Conservation (phyloP, 2,888 invertebrate genomes). For the Quadriops clusia region DNA sequence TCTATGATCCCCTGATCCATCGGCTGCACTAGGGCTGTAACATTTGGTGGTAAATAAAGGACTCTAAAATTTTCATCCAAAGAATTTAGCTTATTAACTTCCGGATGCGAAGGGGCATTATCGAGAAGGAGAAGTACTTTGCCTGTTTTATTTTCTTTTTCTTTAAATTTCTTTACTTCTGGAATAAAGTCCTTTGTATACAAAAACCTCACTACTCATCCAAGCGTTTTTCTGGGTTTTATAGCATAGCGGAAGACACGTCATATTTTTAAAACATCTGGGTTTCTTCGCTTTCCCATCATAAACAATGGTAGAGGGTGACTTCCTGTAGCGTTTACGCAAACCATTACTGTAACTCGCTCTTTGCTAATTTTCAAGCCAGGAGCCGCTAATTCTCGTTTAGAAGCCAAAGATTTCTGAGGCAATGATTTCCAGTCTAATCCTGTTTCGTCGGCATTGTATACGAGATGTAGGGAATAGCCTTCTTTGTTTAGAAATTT, state of each 20-base stretch:
- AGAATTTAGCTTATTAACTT: conserved; percentile 1
- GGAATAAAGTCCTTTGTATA: no score
- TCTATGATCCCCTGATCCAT: conserved; percentile 19
- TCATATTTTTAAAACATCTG: conserved; percentile 19
- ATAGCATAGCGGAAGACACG: conserved; percentile 15
- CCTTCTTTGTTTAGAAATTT: conserved; percentile 7
- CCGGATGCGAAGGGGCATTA: conserved; percentile 8
- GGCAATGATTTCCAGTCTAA: conserved; percentile 19
- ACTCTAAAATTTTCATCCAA: conserved; percentile 5
- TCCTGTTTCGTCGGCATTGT: conserved; percentile 21
- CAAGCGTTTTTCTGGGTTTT: conserved; percentile 18
- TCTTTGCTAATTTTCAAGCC: conserved; percentile 20
- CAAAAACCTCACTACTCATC: conserved; percentile 20
- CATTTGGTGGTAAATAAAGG: no score
- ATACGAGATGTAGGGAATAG: conserved; percentile 12
- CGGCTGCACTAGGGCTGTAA: no score
- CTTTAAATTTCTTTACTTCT: conserved; percentile 10
- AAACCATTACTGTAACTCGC: conserved; percentile 21
- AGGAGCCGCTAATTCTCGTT: conserved; percentile 15
- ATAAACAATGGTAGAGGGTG: conserved; percentile 20
- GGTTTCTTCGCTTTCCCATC: conserved; percentile 23
- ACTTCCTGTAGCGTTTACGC: conserved; percentile 20
- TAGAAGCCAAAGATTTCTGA: conserved; percentile 15
- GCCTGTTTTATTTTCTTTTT: conserved; percentile 7
- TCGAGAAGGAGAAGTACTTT: conserved; percentile 8